phyloP scores from a whole-genome alignment of 2,113 vertebrate species.

The Ptilonorhynchus violaceus region DNA sequence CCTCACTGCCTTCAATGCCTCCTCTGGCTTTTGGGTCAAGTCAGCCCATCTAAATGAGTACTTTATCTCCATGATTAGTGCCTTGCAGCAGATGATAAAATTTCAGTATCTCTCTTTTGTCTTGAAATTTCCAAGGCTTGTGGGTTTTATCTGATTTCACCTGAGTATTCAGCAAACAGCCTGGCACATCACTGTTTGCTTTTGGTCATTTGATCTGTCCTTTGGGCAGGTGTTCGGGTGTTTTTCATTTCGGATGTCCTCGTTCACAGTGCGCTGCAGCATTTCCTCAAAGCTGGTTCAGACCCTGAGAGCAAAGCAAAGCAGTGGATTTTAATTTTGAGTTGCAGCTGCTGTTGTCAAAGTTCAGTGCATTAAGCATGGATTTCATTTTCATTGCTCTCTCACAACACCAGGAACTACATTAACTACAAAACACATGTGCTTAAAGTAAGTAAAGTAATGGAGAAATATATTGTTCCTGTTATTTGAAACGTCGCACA shows the following conservation, averaged over 20 bases:
- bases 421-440: constrained; percentile 34
- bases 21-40: neutral
- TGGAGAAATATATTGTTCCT: constrained; percentile 17
- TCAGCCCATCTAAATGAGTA: neutral
- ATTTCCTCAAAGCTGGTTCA: neutral
- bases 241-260: constrained; percentile 30
- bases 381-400: constrained; percentile 36
- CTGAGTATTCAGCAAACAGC: constrained; percentile 8
- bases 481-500: constrained; percentile 5
- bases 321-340: constrained; percentile 52
- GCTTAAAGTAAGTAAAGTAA: constrained; percentile 21
- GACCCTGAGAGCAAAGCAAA: constrained; percentile 18
- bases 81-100: constrained; percentile 3
- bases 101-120: neutral
- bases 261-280: neutral
- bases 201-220: constrained; percentile 43
- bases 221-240: neutral
- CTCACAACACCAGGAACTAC: constrained; percentile 22
- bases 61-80: neutral
- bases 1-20: neutral
- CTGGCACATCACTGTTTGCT: neutral
- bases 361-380: constrained; percentile 51
- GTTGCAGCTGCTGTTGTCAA: constrained; percentile 55
- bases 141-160: neutral
- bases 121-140: constrained; percentile 19